Base-by-base conservation (phyloP, 2,113 vertebrate species). In the Gopherus flavomarginatus region DNA sequence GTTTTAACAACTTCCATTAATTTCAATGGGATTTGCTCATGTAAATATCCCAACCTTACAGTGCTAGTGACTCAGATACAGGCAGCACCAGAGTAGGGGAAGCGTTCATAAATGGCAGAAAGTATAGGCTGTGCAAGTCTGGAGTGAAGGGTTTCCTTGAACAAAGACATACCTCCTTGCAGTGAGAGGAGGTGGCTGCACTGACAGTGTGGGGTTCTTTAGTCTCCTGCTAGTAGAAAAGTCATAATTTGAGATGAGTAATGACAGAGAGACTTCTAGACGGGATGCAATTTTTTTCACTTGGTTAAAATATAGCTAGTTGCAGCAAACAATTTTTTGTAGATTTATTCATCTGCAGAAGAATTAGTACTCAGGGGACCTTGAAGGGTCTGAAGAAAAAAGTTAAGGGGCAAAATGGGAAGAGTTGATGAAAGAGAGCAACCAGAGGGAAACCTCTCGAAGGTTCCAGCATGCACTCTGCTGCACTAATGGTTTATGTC, bases 401-500 rank as follows among this genome's bases (percentile, higher is more conserved):
- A 95, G 83, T 53, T 86, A 56, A 83, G 65, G 90, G 84, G n/a
- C 94, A 97, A 96, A 96, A 96, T 93, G 84, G 85, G 91, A 93
- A 87, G 93, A 72, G 93, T 90, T 95, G 96, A 89, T 94, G 92
- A 96, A 91, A 96, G 77, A 5, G 3, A 96, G 91, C 93, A 95
- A 90, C 56, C 85, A 80, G 96, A 90, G 90, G 97, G 96, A 97
- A 96, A 95, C 44, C 95, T 97, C 95, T 97, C 94, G 96, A 97
- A 98, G 93, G 81, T 97, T 94, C 29, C 17, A 31, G 93, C 94
- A 85, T 31, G 91, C 94, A 97, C 92, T 85, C 78, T 3, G 85
- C 95, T 95, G 94, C 92, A 84, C 90, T 96, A 95, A 96, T 96
- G 94, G 90, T 97, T 97, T 97, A 96, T 97, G 97, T 97, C 95